A percentile compares a stretch with the other conserved stretches of the same genome.
phyloP scores from a whole-genome alignment of 2,113 vertebrate genomes.

The Dicentrarchus labrax region DNA sequence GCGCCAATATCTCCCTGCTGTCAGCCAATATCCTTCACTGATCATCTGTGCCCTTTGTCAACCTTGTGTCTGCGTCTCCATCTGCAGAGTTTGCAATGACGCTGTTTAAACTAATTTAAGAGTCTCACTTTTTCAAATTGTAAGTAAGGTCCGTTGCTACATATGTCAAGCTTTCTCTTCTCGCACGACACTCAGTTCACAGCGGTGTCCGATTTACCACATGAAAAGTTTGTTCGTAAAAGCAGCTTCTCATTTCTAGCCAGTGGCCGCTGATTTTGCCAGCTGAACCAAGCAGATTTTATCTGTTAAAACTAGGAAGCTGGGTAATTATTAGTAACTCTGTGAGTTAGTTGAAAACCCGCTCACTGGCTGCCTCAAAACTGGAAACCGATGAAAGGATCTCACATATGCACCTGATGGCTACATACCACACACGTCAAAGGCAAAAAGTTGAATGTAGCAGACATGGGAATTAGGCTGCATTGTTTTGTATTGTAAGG shows the following conservation, averaged over 20 bases:
- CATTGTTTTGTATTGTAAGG: neutral
- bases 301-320: neutral
- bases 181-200: no score
- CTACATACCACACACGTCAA: neutral
- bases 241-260: neutral
- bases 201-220: neutral
- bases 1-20: slow-evolving; percentile 63
- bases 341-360: neutral
- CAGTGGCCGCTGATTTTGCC: neutral
- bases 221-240: neutral
- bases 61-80: neutral
- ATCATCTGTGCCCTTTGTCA: slow-evolving; percentile 66
- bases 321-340: neutral
- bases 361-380: neutral
- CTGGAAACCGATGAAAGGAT: neutral
- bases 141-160: neutral
- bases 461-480: neutral
- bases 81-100: slow-evolving; percentile 5
- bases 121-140: slow-evolving; percentile 5
- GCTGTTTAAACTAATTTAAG: slow-evolving; percentile 28
- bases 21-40: slow-evolving; percentile 65
- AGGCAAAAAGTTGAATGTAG: neutral
- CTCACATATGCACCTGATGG: neutral
- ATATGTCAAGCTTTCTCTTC: neutral
- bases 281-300: neutral